Base-by-base conservation (phyloP, 2,113 vertebrate species). In the Melanocharis versteri region DNA sequence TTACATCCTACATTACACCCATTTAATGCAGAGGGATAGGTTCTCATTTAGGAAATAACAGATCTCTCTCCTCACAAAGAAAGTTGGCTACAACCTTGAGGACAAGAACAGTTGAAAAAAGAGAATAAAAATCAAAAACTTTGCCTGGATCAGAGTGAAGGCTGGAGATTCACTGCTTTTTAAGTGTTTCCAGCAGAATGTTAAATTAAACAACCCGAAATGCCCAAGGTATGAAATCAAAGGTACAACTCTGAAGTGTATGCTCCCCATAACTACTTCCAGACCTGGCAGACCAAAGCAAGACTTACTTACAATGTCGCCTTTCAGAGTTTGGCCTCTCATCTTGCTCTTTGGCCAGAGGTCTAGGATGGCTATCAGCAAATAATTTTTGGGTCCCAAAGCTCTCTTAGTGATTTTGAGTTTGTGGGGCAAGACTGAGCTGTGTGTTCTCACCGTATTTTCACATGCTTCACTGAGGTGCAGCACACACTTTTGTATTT, bases 31-130 rank as follows among this genome's bases (percentile, higher is more conserved):
- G 48, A 93, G 4, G 8, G 2, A 20, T 75, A 60, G 20, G 24
- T 66, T 60, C 35, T 87, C 22, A 50, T 93, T 87, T 93, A 83
- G 37, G 58, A 75, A 93, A 76, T n/a, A 87, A 60, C 10, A 64
- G 44, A 47, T 57, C 7, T 81, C 66, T 89, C 54, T 51, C 37
- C 22, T 82, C 10, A 44, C 4, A 37, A 50, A 65, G 11, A 57
- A 73, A 65, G 16, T 58, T 84, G 19, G 5, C 47, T 78, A 22
- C 30, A 81, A 78, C 44, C 31, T 7, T 75, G n/a, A 35, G 23
- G 6, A 92, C 31, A 87, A 87, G 22, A 94, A 56, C 4, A n/a
- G 10, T 7, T 40, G 9, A 45, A 76, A 76, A 35, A 64, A 37
- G 28, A 24, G 9, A 75, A 39, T 6, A 44, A 56, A 76, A 78